Conservation (phyloP, 2,113 vertebrate species). For the Myotis davidii region DNA sequence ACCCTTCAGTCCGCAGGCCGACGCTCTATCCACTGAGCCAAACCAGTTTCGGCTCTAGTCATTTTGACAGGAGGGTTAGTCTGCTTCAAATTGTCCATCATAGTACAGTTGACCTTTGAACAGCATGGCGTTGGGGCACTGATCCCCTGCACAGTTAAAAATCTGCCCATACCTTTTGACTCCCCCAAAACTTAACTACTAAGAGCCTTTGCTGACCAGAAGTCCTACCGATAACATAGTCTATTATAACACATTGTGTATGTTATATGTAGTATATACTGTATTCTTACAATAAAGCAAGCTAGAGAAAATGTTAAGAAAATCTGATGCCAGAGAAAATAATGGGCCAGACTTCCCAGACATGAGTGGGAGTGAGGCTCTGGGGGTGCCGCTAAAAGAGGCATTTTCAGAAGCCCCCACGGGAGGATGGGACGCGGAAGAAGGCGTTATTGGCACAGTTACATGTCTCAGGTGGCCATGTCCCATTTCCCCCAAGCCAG, state of each 20-base stretch:
- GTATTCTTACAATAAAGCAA: not conserved
- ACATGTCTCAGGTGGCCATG: too few species aligned
- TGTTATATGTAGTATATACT: not conserved
- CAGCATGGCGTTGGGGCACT: not conserved
- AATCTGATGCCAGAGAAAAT: not conserved
- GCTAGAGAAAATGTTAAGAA: not conserved
- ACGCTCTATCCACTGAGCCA: too few species aligned
- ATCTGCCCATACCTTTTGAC: not conserved
- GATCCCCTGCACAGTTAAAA: not conserved
- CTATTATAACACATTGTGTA: not conserved
- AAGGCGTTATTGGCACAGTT: too few species aligned
- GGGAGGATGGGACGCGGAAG: too few species aligned
- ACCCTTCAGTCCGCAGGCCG: too few species aligned
- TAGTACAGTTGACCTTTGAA: not conserved
- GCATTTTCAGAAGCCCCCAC: too few species aligned
- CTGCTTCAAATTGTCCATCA: not conserved
- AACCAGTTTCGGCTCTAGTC: too few species aligned
- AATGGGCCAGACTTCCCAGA: too few species aligned
- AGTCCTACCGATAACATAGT: not conserved
- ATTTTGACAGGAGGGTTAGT: not conserved
- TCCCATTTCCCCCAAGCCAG: too few species aligned
- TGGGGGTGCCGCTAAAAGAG: too few species aligned
- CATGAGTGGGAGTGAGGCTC: too few species aligned
- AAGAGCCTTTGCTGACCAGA: not conserved
- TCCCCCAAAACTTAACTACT: not conserved